A percentile compares a stretch with the other conserved stretches of the same genome.
Evolutionary conservation across 2,797 vertebrate genomes (phyloP).

Genomic region (Serranus cabrilla): DNA sequence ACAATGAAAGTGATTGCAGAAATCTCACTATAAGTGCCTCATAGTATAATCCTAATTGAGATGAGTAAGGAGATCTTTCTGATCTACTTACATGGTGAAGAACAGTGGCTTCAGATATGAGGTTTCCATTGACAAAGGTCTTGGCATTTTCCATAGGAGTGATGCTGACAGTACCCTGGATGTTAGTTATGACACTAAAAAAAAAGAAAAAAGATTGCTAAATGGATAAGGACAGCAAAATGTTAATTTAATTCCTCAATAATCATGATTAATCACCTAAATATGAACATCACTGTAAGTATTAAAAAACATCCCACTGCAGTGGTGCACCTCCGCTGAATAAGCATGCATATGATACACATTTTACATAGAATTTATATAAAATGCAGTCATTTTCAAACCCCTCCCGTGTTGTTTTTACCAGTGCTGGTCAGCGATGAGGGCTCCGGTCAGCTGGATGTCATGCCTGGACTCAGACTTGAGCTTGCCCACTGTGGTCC

Average conservation of each 20-base stretch:
- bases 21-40: neutral
- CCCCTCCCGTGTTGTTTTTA: slow-evolving; percentile 66
- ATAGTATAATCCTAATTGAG: neutral
- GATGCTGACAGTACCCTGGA: slow-evolving; percentile 87
- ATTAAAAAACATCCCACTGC: neutral
- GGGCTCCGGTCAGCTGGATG: slow-evolving; percentile 93
- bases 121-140: slow-evolving; percentile 94
- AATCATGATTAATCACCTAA: neutral
- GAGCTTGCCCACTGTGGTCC: slow-evolving; percentile 92
- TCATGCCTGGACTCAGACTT: slow-evolving; percentile 87
- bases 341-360: neutral
- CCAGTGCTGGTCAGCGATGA: slow-evolving; percentile 96
- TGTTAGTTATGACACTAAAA: slow-evolving; percentile 90
- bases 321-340: neutral
- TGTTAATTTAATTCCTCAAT: neutral
- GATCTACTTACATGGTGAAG: slow-evolving; percentile 91
- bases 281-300: too few species aligned
- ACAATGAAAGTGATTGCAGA: neutral
- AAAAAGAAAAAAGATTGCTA: neutral
- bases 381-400: neutral
- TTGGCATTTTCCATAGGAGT: slow-evolving; percentile 89
- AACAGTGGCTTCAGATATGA: slow-evolving; percentile 86
- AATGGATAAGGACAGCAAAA: neutral
- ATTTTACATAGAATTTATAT: neutral
- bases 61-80: neutral